Evolutionary conservation across 2,797 vertebrate genomes (phyloP).

Genomic region (Eospalax fontanierii): DNA sequence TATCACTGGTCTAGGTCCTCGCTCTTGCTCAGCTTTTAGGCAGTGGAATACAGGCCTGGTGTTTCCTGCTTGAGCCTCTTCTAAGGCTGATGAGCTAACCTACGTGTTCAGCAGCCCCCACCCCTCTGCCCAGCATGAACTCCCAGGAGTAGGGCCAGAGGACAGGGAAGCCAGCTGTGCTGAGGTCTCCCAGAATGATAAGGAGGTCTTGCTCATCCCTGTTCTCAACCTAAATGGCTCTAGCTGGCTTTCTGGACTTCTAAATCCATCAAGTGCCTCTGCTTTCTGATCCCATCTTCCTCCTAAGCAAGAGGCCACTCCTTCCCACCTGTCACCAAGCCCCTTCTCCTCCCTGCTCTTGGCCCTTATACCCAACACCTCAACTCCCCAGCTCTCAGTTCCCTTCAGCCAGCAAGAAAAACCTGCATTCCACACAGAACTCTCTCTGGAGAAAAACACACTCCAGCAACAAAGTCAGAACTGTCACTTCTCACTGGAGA

Average conservation of each 20-base stretch:
- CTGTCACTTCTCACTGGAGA: background rate
- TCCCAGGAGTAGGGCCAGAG: background rate
- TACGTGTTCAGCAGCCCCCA: background rate
- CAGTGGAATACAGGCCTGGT: background rate
- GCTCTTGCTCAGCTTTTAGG: background rate
- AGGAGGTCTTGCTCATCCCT: background rate
- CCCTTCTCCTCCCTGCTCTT: no score
- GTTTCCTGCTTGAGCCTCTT: background rate
- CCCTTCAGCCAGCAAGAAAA: background rate
- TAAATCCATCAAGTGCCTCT: background rate
- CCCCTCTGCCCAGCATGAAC: background rate
- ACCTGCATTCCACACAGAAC: background rate
- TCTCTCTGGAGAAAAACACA: background rate
- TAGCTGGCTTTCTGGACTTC: background rate
- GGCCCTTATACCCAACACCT: background rate
- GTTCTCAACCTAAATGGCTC: background rate
- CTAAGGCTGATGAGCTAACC: background rate
- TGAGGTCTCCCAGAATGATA: background rate
- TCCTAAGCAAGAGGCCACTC: background rate
- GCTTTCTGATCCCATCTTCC: background rate
- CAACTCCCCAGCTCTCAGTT: background rate
- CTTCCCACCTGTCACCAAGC: background rate
- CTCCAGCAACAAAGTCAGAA: background rate
- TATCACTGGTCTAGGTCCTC: background rate
- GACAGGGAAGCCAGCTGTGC: rapidly evolving